Evolutionary conservation across 1,140 invertebrate genomes (phyloP), one percentile per base, ranked within the genome.

Genomic region (Zaprionus camerounensis): DNA sequence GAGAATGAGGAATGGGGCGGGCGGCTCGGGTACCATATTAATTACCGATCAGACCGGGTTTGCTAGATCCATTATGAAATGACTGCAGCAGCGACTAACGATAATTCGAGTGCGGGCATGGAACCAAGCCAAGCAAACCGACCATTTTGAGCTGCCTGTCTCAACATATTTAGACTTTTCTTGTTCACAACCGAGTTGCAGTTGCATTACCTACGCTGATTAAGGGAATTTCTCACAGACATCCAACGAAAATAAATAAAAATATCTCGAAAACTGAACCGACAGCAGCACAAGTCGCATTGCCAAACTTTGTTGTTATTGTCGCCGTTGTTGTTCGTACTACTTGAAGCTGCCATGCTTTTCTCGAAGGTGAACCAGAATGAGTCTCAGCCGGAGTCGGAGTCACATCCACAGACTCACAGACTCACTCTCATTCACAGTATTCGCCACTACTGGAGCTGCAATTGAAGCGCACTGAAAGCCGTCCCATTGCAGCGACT

Each of bases 321-420:
- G 51, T 34, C 38, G 66, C 31, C 46, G 46, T 34, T 44, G 34
- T 38, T 61, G 59, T 44, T 76, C 22, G 59, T 71, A 53, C 26
- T 61, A 61, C 31, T 73, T 73, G 71, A 24, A 51, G 36, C 71
- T 67, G 73, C 67, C 63, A 69, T 69, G 80, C 82, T 82, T 82
- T 87, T 86, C 80, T 82, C 83, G 83, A 86, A 86, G 83, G 83
- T 86, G 80, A 86, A 86, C 83, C 76, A 87, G 83, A 86, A 86
- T 87, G 63, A 70, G 74, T 66, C 63, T 46, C 49, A 57, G 31
- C 15, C 24, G 38, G 34, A 66, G 70, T 53, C 77, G 46, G 20
- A 51, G 58, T 64, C 77, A 46, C 61, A 46, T 63, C 24, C 61
- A 69, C 65, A 77, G 66, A 46, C 71, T 63, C 57, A 68, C 67